Conservation (phyloP, 2,113 vertebrate species). For the Oreotrochilus melanogaster region DNA sequence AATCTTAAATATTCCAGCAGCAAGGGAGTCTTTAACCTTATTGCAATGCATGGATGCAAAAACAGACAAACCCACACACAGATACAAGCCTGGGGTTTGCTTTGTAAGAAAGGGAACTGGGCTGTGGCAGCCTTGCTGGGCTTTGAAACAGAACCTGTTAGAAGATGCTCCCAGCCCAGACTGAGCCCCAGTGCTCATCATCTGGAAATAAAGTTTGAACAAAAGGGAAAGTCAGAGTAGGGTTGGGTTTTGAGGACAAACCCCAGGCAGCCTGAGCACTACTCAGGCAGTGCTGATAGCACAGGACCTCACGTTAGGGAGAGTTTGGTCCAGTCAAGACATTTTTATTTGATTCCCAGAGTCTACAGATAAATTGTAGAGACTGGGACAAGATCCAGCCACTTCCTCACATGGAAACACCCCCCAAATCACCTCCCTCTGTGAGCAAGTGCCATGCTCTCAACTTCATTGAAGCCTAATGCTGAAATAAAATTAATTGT, state of each 20-base stretch:
- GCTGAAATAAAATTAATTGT: background rate
- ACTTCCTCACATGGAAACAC: background rate
- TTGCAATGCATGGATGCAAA: rapidly evolving
- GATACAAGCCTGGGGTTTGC: background rate
- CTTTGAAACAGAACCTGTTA: background rate
- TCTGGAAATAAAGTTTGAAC: background rate
- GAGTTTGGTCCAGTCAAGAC: background rate
- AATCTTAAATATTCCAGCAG: background rate
- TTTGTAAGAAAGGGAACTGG: background rate
- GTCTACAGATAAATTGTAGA: background rate
- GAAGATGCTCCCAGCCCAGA: background rate
- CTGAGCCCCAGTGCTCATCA: background rate
- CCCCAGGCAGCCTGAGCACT: background rate
- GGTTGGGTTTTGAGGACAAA: background rate
- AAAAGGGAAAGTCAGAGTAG: background rate
- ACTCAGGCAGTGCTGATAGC: rapidly evolving
- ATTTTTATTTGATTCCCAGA: background rate
- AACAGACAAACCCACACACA: rapidly evolving
- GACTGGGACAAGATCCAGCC: background rate
- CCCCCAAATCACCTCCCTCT: background rate
- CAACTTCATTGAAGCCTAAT: background rate
- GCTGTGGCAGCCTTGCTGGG: background rate
- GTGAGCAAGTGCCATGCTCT: rapidly evolving
- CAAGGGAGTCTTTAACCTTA: background rate
- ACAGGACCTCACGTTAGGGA: background rate